These are phyloP conservation scores for Eueremaeus valkanovi DNA, from an alignment of 2,888 invertebrate genomes.

Conservation along the genomic window DNA sequence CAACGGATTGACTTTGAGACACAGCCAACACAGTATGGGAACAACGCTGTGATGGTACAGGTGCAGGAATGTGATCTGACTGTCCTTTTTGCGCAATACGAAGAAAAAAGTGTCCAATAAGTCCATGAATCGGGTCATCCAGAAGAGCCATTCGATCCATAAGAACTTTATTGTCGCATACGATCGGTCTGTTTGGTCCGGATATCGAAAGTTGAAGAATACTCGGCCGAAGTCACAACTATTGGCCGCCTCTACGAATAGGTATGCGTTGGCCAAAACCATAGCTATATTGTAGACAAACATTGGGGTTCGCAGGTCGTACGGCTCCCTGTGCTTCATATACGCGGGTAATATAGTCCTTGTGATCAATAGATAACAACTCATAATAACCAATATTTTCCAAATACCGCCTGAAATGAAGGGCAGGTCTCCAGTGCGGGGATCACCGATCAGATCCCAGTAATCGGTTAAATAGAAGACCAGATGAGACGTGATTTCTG, in stretches of 20 bases:
- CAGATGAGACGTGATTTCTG: neutral
- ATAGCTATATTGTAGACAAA: slow-evolving; percentile 31
- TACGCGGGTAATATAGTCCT: neutral
- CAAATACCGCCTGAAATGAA: slow-evolving; percentile 38
- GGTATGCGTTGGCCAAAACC: slow-evolving; percentile 5
- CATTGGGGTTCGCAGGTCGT: slow-evolving; percentile 1
- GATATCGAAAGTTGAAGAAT: slow-evolving; percentile 17
- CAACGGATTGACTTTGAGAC: slow-evolving; percentile 13
- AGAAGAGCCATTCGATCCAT: neutral
- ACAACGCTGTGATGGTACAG: slow-evolving; percentile 45
- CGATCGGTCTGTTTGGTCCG: slow-evolving; percentile 2
- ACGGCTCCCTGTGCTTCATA: too few species aligned
- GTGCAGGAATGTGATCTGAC: slow-evolving; percentile 44
- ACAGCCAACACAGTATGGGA: slow-evolving; percentile 29
- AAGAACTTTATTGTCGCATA: neutral
- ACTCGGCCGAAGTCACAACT: neutral
- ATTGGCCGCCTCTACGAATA: neutral
- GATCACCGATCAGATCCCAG: slow-evolving; percentile 36
- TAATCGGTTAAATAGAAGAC: slow-evolving; percentile 34
- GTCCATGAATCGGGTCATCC: slow-evolving; percentile 27
- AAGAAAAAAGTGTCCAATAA: slow-evolving; percentile 42
- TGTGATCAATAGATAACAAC: neutral
- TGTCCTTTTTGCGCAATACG: slow-evolving; percentile 45
- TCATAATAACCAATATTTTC: slow-evolving; percentile 14
- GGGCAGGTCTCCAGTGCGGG: slow-evolving; percentile 31